These are phyloP conservation scores for Odocoileus hemionus DNA, from an alignment of 2,113 vertebrate genomes.

Conservation along the genomic window DNA sequence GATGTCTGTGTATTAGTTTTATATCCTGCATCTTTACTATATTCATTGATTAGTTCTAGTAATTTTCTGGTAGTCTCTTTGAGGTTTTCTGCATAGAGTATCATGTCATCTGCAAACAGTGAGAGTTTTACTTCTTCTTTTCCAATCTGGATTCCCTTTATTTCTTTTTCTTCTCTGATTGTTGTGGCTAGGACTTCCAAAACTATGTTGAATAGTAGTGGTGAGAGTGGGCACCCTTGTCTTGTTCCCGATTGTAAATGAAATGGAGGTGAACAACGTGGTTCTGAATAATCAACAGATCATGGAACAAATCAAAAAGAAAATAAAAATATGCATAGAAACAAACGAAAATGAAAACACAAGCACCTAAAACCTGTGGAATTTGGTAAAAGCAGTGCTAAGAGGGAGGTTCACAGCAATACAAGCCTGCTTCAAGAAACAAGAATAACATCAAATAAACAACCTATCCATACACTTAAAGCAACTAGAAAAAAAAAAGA, in stretches of 20 bases:
- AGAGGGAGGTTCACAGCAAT: neutral
- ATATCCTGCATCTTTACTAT: neutral
- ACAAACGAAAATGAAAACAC: neutral
- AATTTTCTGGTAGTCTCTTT: neutral
- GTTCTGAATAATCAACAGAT: neutral
- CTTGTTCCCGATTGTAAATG: neutral
- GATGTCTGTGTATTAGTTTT: neutral
- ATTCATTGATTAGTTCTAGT: neutral
- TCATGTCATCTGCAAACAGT: neutral
- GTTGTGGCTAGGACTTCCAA: neutral
- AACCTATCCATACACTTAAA: neutral
- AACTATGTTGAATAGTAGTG: neutral
- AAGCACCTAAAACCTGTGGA: neutral
- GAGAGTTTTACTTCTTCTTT: neutral
- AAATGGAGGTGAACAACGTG: neutral
- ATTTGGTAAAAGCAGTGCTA: neutral
- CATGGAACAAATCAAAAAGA: neutral
- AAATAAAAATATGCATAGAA: neutral
- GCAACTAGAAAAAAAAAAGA: neutral
- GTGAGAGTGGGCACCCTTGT: neutral
- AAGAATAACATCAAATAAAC: neutral
- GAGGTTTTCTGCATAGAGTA: neutral
- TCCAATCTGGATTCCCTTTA: neutral
- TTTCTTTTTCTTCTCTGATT: neutral
- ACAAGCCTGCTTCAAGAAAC: neutral